These are phyloP conservation scores for Sepioteuthis lessoniana DNA, from an alignment of 2,888 invertebrate genomes.

Conservation along the genomic window DNA sequence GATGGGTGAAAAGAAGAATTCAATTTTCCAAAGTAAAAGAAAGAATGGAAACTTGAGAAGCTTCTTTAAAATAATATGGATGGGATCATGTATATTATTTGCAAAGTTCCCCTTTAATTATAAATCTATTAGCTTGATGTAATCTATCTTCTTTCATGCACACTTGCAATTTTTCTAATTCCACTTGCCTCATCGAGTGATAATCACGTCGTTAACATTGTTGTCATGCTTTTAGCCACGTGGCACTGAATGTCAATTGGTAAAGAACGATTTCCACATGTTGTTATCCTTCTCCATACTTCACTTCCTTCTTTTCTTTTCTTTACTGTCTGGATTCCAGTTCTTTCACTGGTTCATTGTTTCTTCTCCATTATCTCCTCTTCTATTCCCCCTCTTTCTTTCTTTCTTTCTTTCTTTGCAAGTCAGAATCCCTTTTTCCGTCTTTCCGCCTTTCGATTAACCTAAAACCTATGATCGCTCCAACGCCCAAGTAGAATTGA, in stretches of 20 bases:
- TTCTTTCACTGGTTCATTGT: background rate
- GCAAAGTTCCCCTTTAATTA: background rate
- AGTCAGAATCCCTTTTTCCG: no score
- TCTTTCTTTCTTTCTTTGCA: background rate
- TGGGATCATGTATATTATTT: background rate
- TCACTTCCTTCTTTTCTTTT: background rate
- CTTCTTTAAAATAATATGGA: no score
- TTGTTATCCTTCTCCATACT: background rate
- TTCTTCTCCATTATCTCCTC: background rate
- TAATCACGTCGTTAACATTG: background rate
- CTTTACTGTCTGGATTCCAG: background rate
- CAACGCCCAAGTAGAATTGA: background rate
- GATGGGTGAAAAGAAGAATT: no score
- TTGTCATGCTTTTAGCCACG: background rate
- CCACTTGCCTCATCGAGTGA: background rate
- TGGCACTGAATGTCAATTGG: background rate
- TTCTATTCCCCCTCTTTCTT: background rate
- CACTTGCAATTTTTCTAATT: background rate
- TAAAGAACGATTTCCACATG: constrained; percentile 9
- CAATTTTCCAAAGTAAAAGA: no score
- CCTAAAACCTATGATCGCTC: background rate
- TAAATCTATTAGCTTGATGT: background rate
- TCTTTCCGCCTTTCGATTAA: background rate
- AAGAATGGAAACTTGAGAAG: no score
- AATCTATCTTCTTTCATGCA: background rate